phyloP scores from a whole-genome alignment of 2,888 invertebrate genomes.

The Cryptocheilus praepositus region DNA sequence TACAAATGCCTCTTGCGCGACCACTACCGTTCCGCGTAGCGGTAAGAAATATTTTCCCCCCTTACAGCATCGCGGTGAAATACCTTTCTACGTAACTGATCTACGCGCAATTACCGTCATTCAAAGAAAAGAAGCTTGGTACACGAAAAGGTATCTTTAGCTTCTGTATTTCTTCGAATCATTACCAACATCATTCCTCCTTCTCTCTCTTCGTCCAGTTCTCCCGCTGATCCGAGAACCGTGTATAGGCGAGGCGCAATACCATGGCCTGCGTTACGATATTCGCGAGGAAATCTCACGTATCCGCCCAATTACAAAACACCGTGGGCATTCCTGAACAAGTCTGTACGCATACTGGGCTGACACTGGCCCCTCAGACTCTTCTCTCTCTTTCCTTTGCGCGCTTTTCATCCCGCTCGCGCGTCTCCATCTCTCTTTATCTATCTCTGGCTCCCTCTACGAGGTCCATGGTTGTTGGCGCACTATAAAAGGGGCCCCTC shows the following conservation, averaged over 20 bases:
- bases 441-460: constrained; percentile 32
- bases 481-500: constrained; percentile 67
- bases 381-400: constrained; percentile 42
- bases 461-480: constrained; percentile 44
- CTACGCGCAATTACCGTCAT: too few species aligned
- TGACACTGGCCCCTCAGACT: constrained; percentile 66
- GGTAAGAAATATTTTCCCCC: too few species aligned
- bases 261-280: constrained; percentile 11
- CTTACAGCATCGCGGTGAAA: too few species aligned
- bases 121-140: too few species aligned
- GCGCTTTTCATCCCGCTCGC: constrained; percentile 17
- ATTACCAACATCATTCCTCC: too few species aligned
- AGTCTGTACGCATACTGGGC: constrained; percentile 60
- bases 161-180: constrained; percentile 1
- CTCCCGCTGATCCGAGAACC: background rate
- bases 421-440: constrained; percentile 28
- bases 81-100: too few species aligned
- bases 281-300: constrained; percentile 37
- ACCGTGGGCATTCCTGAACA: constrained; percentile 62
- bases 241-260: background rate
- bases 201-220: background rate
- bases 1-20: too few species aligned
- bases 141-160: too few species aligned
- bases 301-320: constrained; percentile 64
- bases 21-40: too few species aligned